A percentile compares a stretch with the other conserved stretches of the same genome.
phyloP scores from a whole-genome alignment of 2,113 vertebrate genomes.

The Zosterops lateralis region DNA sequence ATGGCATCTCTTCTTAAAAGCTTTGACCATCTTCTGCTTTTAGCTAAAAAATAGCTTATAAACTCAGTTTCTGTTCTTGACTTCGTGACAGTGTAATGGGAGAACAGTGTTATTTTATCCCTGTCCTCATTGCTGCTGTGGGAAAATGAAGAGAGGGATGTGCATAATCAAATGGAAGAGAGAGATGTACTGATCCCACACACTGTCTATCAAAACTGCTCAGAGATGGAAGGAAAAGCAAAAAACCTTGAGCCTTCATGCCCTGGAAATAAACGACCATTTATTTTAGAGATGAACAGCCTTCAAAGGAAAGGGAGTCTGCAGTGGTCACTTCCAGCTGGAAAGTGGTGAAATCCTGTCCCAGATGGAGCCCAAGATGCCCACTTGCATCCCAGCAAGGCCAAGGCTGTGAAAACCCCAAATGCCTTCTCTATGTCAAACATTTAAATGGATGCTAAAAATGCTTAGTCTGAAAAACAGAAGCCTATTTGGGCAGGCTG shows the following conservation, averaged over 20 bases:
- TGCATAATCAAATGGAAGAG: neutral
- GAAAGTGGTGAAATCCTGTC: neutral
- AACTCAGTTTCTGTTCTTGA: neutral
- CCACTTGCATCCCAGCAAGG: accelerated
- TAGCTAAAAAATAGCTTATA: neutral
- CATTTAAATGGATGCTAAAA: neutral
- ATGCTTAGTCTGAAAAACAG: neutral
- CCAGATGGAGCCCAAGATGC: neutral
- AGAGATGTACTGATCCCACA: neutral
- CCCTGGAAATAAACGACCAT: neutral
- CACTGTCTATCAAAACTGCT: neutral
- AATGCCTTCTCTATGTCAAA: neutral
- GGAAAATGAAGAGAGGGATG: neutral
- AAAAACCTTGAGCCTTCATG: neutral
- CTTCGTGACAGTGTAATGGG: accelerated
- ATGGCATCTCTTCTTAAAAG: neutral
- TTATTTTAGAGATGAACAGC: neutral
- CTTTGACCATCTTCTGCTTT: neutral
- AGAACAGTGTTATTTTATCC: neutral
- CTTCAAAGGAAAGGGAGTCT: neutral
- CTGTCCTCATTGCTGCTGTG: neutral
- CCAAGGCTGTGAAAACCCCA: neutral
- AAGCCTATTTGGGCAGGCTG: neutral
- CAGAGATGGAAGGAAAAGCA: neutral
- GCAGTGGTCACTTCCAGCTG: neutral